A percentile compares a stretch with the other conserved stretches of the same genome.
Conservation (phyloP, 1,140 invertebrate genomes). For the Batillaria attramentaria region DNA sequence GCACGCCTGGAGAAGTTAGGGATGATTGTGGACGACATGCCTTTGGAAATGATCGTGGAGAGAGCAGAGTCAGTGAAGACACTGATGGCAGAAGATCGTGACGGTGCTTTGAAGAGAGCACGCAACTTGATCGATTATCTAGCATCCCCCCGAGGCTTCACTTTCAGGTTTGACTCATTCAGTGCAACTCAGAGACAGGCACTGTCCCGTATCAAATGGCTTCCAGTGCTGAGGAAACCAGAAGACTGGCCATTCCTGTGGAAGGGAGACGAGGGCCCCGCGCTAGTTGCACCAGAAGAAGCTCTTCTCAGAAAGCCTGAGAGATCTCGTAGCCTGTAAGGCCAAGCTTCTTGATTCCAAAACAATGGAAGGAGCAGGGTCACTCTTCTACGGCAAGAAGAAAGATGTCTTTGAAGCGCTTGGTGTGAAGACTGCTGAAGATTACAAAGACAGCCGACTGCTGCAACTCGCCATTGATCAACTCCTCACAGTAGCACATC, state of each 20-base stretch:
- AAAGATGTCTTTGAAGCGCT: background rate
- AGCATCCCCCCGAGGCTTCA: background rate
- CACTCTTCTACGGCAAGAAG: too few species aligned
- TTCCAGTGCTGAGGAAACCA: constrained; percentile 41
- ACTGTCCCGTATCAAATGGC: constrained; percentile 33
- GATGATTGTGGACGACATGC: constrained; percentile 38
- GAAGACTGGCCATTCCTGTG: constrained; percentile 41
- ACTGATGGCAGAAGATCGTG: background rate
- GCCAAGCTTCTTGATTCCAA: constrained; percentile 12
- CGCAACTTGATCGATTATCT: constrained; percentile 35
- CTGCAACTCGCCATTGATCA: background rate
- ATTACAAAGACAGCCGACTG: background rate
- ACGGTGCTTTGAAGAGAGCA: too few species aligned
- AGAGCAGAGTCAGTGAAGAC: constrained; percentile 27
- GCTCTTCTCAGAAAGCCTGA: background rate
- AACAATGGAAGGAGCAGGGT: background rate
- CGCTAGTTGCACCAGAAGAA: constrained; percentile 7
- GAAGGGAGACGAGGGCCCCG: constrained; percentile 15
- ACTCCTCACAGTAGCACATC: background rate
- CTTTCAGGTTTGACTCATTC: background rate
- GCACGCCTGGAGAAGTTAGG: constrained; percentile 30
- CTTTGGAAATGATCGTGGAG: constrained; percentile 28
- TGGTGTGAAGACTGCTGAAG: background rate
- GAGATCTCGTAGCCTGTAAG: constrained; percentile 13
- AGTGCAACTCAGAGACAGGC: background rate